A percentile compares a stretch with the other conserved stretches of the same genome.
phyloP scores from a whole-genome alignment of 2,888 invertebrate species.

The Nemurella pictetii region DNA sequence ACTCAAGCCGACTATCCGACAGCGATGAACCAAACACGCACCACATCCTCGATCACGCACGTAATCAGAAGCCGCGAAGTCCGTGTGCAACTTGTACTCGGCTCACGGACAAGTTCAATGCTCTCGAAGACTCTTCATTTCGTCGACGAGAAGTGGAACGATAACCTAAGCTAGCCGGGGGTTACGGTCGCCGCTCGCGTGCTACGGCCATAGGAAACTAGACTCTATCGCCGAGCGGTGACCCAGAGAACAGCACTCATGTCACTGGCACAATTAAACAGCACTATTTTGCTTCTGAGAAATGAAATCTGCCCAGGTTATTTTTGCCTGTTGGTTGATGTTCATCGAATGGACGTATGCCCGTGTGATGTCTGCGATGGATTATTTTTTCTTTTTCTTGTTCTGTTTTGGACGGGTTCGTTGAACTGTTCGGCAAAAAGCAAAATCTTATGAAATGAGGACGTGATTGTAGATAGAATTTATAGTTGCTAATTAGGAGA shows the following conservation, averaged over 20 bases:
- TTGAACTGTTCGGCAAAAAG: not conserved
- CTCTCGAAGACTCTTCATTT: slow-evolving; percentile 23
- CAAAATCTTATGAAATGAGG: slow-evolving; percentile 10
- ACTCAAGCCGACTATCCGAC: not conserved
- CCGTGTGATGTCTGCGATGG: not conserved
- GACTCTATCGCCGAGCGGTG: not conserved
- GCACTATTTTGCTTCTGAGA: slow-evolving; percentile 7
- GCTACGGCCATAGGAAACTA: not conserved
- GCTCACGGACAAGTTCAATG: slow-evolving; percentile 22
- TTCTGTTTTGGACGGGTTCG: not conserved
- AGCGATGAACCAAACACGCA: not conserved
- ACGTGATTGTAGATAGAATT: slow-evolving; percentile 4
- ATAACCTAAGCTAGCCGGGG: slow-evolving; percentile 1
- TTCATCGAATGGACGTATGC: not conserved
- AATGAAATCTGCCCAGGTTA: not conserved
- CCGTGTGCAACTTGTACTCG: slow-evolving; percentile 4
- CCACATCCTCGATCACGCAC: not conserved
- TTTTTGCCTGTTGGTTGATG: not conserved
- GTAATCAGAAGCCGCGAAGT: not conserved
- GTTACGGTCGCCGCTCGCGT: not conserved
- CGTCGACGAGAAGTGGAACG: slow-evolving; percentile 1
- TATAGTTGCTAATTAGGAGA: not conserved
- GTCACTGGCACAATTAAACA: slow-evolving; percentile 27
- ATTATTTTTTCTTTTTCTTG: not conserved
- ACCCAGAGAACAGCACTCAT: slow-evolving; percentile 10